Evolutionary conservation across 2,113 vertebrate genomes (phyloP).

Genomic region (Garra rufa): DNA sequence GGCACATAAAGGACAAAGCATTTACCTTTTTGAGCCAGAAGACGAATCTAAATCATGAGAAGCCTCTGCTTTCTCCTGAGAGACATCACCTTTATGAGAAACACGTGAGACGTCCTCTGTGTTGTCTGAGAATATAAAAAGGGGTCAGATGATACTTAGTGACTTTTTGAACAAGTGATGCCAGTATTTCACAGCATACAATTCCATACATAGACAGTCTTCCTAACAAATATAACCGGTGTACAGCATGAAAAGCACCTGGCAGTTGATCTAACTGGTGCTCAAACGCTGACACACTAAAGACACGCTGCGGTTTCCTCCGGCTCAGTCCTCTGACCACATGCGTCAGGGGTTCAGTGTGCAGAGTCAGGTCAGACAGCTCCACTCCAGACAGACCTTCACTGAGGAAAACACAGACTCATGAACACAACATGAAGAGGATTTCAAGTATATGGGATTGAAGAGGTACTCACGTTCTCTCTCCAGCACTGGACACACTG

Average conservation of each 20-base stretch:
- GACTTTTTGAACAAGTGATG: neutral
- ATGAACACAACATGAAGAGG: neutral
- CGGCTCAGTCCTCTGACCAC: constrained; percentile 50
- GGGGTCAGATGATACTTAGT: neutral
- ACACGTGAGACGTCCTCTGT: neutral
- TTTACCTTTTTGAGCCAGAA: constrained; percentile 47
- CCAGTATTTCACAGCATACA: neutral
- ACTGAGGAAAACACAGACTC: constrained; percentile 62
- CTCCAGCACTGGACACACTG: constrained; percentile 41
- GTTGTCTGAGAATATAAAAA: constrained; percentile 17
- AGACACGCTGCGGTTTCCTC: constrained; percentile 30
- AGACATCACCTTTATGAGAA: neutral
- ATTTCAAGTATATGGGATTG: neutral
- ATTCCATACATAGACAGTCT: neutral
- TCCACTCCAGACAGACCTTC: constrained; percentile 68
- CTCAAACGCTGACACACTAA: constrained; percentile 53
- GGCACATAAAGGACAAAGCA: neutral
- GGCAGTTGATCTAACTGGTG: constrained; percentile 39
- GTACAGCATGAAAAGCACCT: constrained; percentile 18
- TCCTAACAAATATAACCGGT: neutral
- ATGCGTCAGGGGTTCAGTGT: constrained; percentile 57
- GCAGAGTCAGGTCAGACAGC: constrained; percentile 72
- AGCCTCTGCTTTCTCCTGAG: constrained; percentile 24
- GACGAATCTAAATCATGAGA: constrained; percentile 36
- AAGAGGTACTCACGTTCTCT: constrained; percentile 51